A percentile compares a stretch with the other conserved stretches of the same genome.
phyloP scores from a whole-genome alignment of 1,140 invertebrate species.

The Cydia pomonella region DNA sequence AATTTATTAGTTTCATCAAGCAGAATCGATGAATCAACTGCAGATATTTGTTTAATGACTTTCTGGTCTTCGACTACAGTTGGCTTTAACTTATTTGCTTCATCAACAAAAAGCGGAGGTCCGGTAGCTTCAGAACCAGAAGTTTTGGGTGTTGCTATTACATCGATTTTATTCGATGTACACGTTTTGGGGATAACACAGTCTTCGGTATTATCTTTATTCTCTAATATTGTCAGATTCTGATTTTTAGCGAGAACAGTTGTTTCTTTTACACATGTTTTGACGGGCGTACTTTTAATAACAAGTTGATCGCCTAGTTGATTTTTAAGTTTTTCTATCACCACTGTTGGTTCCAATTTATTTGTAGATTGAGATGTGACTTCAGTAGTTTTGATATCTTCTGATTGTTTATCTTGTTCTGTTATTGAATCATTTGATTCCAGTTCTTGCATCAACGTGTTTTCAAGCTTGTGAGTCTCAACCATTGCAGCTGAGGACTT shows the following conservation, averaged over 20 bases:
- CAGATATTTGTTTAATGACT: background rate
- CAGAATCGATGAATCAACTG: background rate
- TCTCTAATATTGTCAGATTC: background rate
- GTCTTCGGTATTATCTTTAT: background rate
- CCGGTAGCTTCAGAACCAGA: background rate
- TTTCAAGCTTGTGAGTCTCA: background rate
- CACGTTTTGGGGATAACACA: background rate
- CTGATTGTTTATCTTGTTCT: background rate
- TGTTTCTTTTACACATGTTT: background rate
- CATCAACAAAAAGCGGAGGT: background rate
- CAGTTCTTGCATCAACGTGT: background rate
- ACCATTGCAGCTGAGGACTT: slow-evolving; percentile 22
- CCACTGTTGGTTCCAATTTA: background rate
- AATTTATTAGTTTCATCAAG: background rate
- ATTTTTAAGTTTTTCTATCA: slow-evolving; percentile 9
- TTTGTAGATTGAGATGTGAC: background rate
- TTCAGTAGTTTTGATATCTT: background rate
- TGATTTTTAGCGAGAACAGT: background rate
- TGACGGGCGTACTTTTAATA: background rate
- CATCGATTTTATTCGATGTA: background rate
- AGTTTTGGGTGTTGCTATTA: background rate
- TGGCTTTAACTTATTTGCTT: background rate
- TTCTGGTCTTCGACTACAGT: background rate
- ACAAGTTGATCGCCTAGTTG: background rate
- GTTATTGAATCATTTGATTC: background rate